Evolutionary conservation across 30 jellyfish, hydroid and myxozoan species (phyloP), one percentile per base, ranked within the genome.

Genomic region (Pelagia noctiluca): DNA sequence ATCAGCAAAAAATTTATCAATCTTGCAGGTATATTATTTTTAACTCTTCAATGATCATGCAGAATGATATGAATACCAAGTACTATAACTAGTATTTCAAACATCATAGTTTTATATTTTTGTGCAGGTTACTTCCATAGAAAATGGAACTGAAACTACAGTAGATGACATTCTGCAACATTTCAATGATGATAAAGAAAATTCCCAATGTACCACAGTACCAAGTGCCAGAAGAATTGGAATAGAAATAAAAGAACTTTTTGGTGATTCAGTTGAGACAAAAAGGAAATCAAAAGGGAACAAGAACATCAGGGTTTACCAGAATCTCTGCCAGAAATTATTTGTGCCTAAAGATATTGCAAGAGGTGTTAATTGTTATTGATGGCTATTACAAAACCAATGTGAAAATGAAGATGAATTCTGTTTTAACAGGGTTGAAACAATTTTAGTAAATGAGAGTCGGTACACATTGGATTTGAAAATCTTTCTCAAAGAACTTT

Each of bases 201-300:
- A 42, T 42, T 42, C 57, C 57, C 57, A 42, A 42, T 42, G 57
- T 42, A 42, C 57, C 57, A 42, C 57, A 42, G 57, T 42, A 42
- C 57, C 57, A 42, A 42, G 57, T 42, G 57, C 57, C 57, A 42
- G 57, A 42, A 42, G 57, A 42, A 42, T 42, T 42, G 57, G 57
- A 42, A 42, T 42, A 42, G 57, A 42, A 42, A 42, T 42, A 42
- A 42, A 42, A 42, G 57, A 42, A 42, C 57, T 42, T 42, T 42
- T 42, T 42, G 57, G 57, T 42, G 57, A 42, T 42, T 42, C 57
- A 42, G 57, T 42, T 42, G 57, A 42, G 57, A 42, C 57, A 42
- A 42, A 42, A 42, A 42, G 57, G 57, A 42, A 42, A 42, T 42
- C 57, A 42, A 42, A 42, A 42, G 57, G 57, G 57, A 42, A 42